Base-by-base conservation (phyloP, 2,888 invertebrate genomes). In the Dynastes grantii region DNA sequence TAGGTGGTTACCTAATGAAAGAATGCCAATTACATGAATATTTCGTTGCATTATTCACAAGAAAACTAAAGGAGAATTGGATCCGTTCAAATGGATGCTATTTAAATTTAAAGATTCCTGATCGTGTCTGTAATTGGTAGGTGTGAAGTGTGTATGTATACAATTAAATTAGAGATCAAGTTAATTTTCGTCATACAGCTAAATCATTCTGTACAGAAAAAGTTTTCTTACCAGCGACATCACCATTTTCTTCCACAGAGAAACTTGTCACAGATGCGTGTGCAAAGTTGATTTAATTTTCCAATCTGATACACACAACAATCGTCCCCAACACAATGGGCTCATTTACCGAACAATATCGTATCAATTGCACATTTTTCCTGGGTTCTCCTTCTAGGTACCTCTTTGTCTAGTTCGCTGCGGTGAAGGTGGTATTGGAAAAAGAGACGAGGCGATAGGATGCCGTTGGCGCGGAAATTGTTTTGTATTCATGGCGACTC, bases 221-320 rank as follows among this genome's bases (percentile, higher is more conserved):
- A 8, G 55, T 58, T 9, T 27, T 8, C 16, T 45, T 40, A 27
- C 13, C 29, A 5, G 22, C 61, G 22, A 9, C 61, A 29, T 58
- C 51, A 22, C 40, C 40, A 51, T 49, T 51, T 49, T 49, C 37
- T 45, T 22, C n/a, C 61, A 27, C 45, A 58, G 51, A 58, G 40
- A 73, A 73, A 58, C 58, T 73, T 73, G 73, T 75, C 73, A 75
- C 73, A 75, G 73, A 75, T 75, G 73, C 61, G 73, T 75, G 73
- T 75, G 73, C 73, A 75, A 75, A 75, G 73, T 75, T 75, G 73
- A 75, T 75, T 75, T 75, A 75, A 75, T 75, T 75, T 75, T 75
- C 73, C 73, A 75, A 75, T 75, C 73, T 75, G 61, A 61, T 75
- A 75, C 73, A 75, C 73, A 75, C 73, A 61, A 61, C 73, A 75